A percentile compares a stretch with the other conserved stretches of the same genome.
Conservation (phyloP, 2,113 vertebrate species). For the Anguilla japonica region DNA sequence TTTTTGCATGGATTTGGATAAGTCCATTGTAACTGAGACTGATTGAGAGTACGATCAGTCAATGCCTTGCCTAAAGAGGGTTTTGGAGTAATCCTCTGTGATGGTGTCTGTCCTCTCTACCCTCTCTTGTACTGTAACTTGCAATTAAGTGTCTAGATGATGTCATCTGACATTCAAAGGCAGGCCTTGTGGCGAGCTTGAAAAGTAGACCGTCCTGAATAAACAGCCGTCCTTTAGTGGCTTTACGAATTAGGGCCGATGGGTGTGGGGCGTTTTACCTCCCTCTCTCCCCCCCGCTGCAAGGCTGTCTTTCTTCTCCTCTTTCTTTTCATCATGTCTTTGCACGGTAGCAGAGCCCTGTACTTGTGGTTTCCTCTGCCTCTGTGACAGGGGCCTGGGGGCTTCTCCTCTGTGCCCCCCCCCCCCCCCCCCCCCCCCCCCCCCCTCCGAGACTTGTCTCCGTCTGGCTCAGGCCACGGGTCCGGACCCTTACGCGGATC, state of each 20-base stretch:
- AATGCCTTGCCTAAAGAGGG: not conserved
- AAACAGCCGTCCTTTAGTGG: not conserved
- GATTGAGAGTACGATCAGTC: not conserved
- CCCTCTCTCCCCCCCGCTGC: not conserved
- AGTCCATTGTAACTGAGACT: not conserved
- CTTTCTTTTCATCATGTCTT: constrained; percentile 1
- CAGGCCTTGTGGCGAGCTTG: not conserved
- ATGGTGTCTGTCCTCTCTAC: not conserved
- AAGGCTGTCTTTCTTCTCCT: not conserved
- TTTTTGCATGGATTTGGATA: not conserved
- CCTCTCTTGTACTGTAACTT: not conserved
- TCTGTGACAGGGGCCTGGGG: not conserved
- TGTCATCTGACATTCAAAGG: not conserved
- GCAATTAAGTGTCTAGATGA: not conserved
- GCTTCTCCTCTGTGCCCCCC: not conserved
- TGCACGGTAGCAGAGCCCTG: not conserved
- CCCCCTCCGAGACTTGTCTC: constrained; percentile 6
- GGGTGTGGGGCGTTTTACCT: not conserved
- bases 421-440: not conserved
- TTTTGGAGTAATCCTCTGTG: not conserved
- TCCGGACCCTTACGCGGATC: constrained; percentile 39
- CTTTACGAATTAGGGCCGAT: not conserved
- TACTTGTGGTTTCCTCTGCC: constrained; percentile 21
- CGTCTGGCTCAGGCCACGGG: constrained; percentile 38
- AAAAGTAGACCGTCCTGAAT: not conserved